Evolutionary conservation across 1,140 invertebrate species (phyloP).

Genomic region (Platyura marginata): DNA sequence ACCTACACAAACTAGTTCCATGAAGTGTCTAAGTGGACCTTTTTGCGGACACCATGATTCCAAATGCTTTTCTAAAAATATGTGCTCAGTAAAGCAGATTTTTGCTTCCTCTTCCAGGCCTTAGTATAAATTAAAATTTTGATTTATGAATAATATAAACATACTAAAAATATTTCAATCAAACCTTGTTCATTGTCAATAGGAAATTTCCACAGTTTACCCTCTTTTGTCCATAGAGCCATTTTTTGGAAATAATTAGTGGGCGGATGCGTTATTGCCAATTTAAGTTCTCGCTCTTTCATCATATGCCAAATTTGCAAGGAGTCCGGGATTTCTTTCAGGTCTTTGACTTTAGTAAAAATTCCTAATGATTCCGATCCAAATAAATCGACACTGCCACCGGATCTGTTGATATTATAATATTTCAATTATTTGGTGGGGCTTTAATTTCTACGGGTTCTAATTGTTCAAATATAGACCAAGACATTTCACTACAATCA

Average conservation of each 20-base stretch:
- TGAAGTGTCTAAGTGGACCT: constrained; percentile 87
- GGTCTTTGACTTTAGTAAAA: constrained; percentile 25
- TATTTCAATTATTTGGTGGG: too few relatives aligned
- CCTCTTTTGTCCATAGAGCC: constrained; percentile 84
- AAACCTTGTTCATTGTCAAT: constrained; percentile 93
- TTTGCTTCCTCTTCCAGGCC: constrained; percentile 60
- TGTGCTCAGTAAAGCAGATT: constrained; percentile 76
- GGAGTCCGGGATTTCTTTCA: constrained; percentile 25
- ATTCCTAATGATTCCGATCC: constrained; percentile 34
- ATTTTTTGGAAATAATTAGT: constrained; percentile 84
- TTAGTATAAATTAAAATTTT: constrained; percentile 25
- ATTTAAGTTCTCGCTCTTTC: constrained; percentile 40
- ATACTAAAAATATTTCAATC: background rate
- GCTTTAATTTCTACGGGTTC: too few relatives aligned
- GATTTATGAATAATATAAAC: background rate
- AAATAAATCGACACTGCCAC: constrained; percentile 32
- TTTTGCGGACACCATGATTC: constrained; percentile 71
- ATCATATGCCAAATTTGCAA: constrained; percentile 49
- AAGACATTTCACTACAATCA: too few relatives aligned
- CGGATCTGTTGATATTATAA: constrained; percentile 9
- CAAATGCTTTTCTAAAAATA: constrained; percentile 77
- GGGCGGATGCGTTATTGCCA: constrained; percentile 48
- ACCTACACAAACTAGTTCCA: constrained; percentile 90
- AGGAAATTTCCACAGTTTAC: constrained; percentile 92
- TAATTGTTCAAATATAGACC: too few relatives aligned